Base-by-base conservation (phyloP, 2,113 vertebrate genomes). In the Tragelaphus buxtoni region DNA sequence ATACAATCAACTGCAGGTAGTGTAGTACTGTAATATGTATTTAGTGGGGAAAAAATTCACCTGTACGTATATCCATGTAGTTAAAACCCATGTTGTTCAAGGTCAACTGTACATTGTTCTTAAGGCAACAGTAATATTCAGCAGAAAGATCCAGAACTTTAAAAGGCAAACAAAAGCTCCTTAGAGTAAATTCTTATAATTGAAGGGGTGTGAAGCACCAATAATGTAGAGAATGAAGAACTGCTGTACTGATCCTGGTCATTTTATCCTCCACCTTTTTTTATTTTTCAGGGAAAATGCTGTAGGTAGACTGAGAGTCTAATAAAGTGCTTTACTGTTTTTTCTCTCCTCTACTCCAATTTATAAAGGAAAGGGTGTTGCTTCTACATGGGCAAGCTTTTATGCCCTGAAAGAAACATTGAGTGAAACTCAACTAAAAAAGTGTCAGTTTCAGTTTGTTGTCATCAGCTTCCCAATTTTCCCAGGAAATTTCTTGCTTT, bases 371-470 rank as follows among this genome's bases (percentile, higher is more conserved):
- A 95, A 51, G 14, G 18, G n/a, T 94, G 7, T 88, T 94, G 24
- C 65, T 47, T 96, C 20, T 60, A 26, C 28, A 20, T 80, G 24
- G 56, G 13, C 86, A 94, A 74, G 69, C 74, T 94, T 42, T 86
- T 61, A 49, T 92, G 60, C 49, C 32, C 39, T 90, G n/a, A 94
- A 77, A 90, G 53, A 95, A 93, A 90, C 55, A 28, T 39, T 35
- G 79, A 42, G 39, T 42, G 39, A 95, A 82, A 95, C 79, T 85
- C 35, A 93, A 18, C 26, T 89, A 22, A 56, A 53, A 85, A 77
- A 76, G 39, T 18, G 58, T 94, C 58, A 83, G 83, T 96, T 96
- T 97, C 77, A 88, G 51, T 95, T 95, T 95, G 72, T 91, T 74
- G 45, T 93, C 72, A 91, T 83, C 90, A 88, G 30, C 24, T 91